phyloP scores from a whole-genome alignment of 2,888 invertebrate species.

The Terebella lapidaria region DNA sequence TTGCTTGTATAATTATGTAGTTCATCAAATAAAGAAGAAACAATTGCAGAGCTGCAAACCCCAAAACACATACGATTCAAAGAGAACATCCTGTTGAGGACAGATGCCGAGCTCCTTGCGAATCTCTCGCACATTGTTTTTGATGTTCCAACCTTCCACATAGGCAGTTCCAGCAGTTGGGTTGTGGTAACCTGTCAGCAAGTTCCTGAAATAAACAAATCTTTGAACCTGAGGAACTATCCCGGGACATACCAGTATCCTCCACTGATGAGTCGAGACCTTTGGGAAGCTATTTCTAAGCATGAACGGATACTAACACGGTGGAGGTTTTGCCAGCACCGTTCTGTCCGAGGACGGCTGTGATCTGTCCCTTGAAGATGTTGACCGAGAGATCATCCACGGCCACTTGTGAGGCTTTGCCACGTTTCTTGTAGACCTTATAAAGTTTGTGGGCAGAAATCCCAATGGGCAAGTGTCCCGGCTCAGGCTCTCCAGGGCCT shows the following conservation, averaged over 20 bases:
- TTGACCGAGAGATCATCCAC: slow-evolving; percentile 40
- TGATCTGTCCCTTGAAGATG: slow-evolving; percentile 44
- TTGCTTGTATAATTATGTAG: not conserved
- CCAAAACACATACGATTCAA: slow-evolving; percentile 31
- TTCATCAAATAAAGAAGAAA: not conserved
- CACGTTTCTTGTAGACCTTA: slow-evolving; percentile 32
- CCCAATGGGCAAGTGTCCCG: slow-evolving; percentile 30
- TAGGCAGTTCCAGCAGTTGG: slow-evolving; percentile 28
- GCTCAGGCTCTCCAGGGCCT: slow-evolving; percentile 17
- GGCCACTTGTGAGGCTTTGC: slow-evolving; percentile 26
- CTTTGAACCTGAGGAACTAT: too few species aligned
- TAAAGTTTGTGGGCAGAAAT: slow-evolving; percentile 35
- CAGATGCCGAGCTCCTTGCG: slow-evolving; percentile 50
- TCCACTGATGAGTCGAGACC: too few species aligned
- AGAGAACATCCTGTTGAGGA: slow-evolving; percentile 54
- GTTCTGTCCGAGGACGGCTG: slow-evolving; percentile 48
- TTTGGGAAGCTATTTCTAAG: too few species aligned
- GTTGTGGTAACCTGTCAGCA: slow-evolving; percentile 42
- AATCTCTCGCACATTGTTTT: slow-evolving; percentile 27
- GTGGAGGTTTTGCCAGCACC: slow-evolving; percentile 52
- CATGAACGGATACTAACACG: too few species aligned
- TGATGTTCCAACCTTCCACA: slow-evolving; percentile 30
- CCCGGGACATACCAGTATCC: too few species aligned
- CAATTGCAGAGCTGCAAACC: not conserved
- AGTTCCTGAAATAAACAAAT: slow-evolving; percentile 33